Evolutionary conservation across 2,888 invertebrate species (phyloP).

Genomic region (Tridacna gigas): DNA sequence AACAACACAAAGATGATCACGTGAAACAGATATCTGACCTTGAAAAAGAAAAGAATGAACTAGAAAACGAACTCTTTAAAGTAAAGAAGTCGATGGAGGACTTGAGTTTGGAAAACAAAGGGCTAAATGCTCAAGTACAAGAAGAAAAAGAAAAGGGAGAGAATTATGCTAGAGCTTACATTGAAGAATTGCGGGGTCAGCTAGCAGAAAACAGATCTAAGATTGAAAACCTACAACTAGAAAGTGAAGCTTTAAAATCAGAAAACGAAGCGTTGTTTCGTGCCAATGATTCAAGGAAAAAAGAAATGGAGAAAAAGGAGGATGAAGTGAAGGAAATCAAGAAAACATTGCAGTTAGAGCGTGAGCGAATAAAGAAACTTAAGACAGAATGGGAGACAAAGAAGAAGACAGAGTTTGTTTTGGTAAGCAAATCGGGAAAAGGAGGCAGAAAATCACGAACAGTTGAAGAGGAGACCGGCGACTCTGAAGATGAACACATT

Average conservation of each 20-base stretch:
- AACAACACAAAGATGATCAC: constrained; percentile 39
- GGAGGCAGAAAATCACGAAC: constrained; percentile 17
- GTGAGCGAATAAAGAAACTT: constrained; percentile 44
- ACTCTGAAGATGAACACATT: constrained; percentile 63
- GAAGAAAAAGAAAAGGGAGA: constrained; percentile 48
- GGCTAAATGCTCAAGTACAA: constrained; percentile 13
- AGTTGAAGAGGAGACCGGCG: constrained; percentile 51
- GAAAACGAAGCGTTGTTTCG: constrained; percentile 64
- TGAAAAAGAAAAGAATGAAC: constrained; percentile 52
- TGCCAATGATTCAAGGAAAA: constrained; percentile 62
- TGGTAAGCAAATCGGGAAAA: constrained; percentile 55
- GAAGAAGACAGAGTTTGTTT: constrained; percentile 61
- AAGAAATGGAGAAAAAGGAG: constrained; percentile 55
- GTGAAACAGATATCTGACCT: constrained; percentile 44
- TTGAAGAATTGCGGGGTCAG: constrained; percentile 51
- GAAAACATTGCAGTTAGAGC: constrained; percentile 49
- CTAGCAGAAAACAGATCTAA: constrained; percentile 44
- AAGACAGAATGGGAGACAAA: constrained; percentile 59
- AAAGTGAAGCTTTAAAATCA: constrained; percentile 63
- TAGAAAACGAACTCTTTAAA: constrained; percentile 53
- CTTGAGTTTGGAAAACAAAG: constrained; percentile 40
- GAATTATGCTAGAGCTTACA: constrained; percentile 47
- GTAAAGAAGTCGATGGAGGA: constrained; percentile 36
- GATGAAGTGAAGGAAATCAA: constrained; percentile 51
- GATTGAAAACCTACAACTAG: constrained; percentile 50